Evolutionary conservation across 2,888 invertebrate species (phyloP).

Genomic region (Mesochorus sp.): DNA sequence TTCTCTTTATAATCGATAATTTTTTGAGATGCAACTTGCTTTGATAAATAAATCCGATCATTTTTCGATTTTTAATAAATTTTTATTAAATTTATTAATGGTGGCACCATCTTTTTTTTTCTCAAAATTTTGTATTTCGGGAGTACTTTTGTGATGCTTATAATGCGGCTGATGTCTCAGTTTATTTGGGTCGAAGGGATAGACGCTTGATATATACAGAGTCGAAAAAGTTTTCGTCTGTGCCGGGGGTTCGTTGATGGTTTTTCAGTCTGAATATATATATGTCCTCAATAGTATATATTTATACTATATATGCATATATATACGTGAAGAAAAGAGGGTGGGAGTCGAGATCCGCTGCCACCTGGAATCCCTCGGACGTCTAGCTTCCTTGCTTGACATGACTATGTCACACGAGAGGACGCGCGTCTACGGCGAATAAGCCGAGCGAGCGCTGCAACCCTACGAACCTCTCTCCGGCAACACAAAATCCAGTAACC

Average conservation of each 20-base stretch:
- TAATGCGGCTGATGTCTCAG: too few species aligned
- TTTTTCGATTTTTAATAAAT: too few species aligned
- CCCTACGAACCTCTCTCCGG: slow-evolving; percentile 44
- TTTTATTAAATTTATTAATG: too few species aligned
- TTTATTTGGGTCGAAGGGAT: slow-evolving; percentile 12
- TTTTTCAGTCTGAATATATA: background rate
- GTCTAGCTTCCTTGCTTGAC: slow-evolving; percentile 56
- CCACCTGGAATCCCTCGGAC: slow-evolving; percentile 58
- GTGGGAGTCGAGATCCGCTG: slow-evolving; percentile 44
- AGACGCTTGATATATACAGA: background rate
- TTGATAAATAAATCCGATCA: too few species aligned
- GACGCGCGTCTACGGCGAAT: slow-evolving; percentile 55
- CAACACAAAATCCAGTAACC: slow-evolving; percentile 48
- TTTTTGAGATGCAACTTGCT: too few species aligned
- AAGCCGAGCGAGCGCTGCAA: slow-evolving; percentile 51
- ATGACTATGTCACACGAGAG: slow-evolving; percentile 53
- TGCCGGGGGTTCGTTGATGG: background rate
- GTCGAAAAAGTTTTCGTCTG: slow-evolving; percentile 9
- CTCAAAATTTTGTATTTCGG: too few species aligned
- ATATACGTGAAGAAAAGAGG: background rate
- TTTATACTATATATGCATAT: too few species aligned
- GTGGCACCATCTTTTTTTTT: too few species aligned
- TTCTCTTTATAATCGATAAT: too few species aligned
- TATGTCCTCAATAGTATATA: too few species aligned
- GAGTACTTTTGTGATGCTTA: too few species aligned